Base-by-base conservation (phyloP, 1,140 invertebrate genomes). In the Drosophila arawakana region DNA sequence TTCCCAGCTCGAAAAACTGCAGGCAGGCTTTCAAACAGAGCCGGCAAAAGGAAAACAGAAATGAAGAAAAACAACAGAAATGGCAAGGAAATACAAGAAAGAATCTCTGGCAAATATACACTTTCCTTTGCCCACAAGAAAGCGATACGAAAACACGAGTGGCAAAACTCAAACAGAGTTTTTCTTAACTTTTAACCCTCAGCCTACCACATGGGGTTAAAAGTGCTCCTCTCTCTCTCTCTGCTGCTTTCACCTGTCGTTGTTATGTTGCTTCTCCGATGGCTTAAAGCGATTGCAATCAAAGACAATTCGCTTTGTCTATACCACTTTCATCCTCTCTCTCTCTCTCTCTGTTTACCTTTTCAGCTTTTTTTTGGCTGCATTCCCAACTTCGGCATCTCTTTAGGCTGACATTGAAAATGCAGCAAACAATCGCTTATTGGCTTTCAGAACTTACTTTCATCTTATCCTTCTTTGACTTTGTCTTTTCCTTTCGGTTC, bases 171-270 rank as follows among this genome's bases (percentile, higher is more conserved):
- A 81, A 77, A 76, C 78, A 69, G 57, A 72, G 80, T 65, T 78
- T 52, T 76, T 62, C 73, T 76, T 80, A 83, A 83, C 76, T 80
- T 82, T 81, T 75, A 47, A 78, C 76, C 76, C 30, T n/a, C 49
- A 76, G 34, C 39, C 2, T 30, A 3, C 41, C 11, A 18, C n/a
- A 34, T 7, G 37, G 21, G 21, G 37, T 18, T n/a, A 1, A 34
- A 13, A 47, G 44, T 47, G 4, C 15, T 3, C 15, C 13, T 47
- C 44, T 11, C 4, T 47, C 44, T 47, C 44, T 47, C 44, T 47
- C 15, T 47, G 7, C 18, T 8, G 9, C 9, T 47, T 10, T 21
- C 46, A 39, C 39, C 49, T 55, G 39, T 44, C 39, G 18, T 63
- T 54, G n/a, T 18, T 18, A 7, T 34, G 39, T 15, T 47, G 44